Conservation (phyloP, 2,797 vertebrate species). For the Lacerta bilineata region DNA sequence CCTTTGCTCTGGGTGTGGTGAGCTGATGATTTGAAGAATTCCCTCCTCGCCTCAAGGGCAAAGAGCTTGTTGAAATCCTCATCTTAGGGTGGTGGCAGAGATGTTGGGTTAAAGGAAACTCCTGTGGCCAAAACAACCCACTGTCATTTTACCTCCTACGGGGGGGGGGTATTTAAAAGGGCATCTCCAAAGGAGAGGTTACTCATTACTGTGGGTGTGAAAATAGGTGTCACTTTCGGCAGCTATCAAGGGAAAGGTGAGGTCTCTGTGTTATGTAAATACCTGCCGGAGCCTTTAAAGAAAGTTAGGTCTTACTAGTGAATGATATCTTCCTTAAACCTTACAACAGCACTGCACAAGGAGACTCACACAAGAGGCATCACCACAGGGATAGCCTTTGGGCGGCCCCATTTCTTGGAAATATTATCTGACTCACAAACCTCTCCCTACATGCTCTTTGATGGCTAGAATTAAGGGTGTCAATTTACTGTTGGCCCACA, state of each 20-base stretch:
- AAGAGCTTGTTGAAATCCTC: constrained; percentile 58
- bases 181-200: constrained; percentile 55
- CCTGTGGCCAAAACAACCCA: constrained; percentile 60
- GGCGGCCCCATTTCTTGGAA: constrained; percentile 24
- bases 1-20: constrained; percentile 44
- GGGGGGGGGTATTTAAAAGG: constrained; percentile 52
- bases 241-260: constrained; percentile 32
- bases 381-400: background rate
- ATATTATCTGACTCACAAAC: background rate
- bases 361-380: background rate
- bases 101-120: constrained; percentile 47
- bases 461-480: background rate
- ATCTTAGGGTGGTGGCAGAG: constrained; percentile 62
- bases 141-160: constrained; percentile 43
- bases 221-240: constrained; percentile 65
- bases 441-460: background rate
- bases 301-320: constrained; percentile 59
- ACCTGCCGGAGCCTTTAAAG: constrained; percentile 54
- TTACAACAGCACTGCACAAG: constrained; percentile 47
- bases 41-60: constrained; percentile 63
- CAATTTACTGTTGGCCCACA: accelerated
- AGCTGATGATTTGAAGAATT: constrained; percentile 55
- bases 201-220: constrained; percentile 42
- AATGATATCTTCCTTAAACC: constrained; percentile 43
- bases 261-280: constrained; percentile 20